These are phyloP conservation scores for Gymnocephalus cernua DNA, from an alignment of 2,113 vertebrate genomes.

Conservation along the genomic window DNA sequence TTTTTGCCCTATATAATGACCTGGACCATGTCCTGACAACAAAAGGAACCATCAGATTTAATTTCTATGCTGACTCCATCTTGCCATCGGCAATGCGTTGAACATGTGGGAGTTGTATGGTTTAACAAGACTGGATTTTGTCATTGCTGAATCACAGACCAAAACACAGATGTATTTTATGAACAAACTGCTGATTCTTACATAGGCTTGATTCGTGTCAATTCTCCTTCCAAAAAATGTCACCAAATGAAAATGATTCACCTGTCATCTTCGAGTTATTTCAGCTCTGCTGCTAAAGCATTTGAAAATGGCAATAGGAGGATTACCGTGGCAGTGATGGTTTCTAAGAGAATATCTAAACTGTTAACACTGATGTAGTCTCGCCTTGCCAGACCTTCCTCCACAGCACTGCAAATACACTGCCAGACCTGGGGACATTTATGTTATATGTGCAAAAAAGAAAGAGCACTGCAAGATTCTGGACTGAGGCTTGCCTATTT, in stretches of 20 bases:
- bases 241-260: constrained; percentile 18
- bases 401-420: neutral
- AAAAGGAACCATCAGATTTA: constrained; percentile 43
- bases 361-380: constrained; percentile 9
- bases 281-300: constrained; percentile 23
- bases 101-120: constrained; percentile 33
- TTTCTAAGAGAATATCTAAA: constrained; percentile 41
- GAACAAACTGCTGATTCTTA: constrained; percentile 18
- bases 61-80: constrained; percentile 7
- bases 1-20: constrained; percentile 72
- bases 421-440: constrained; percentile 32
- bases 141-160: constrained; percentile 36
- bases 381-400: too few relatives aligned
- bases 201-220: constrained; percentile 23
- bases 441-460: constrained; percentile 16
- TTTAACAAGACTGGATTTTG: constrained; percentile 43
- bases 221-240: constrained; percentile 15
- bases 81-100: constrained; percentile 23
- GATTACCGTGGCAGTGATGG: constrained; percentile 12
- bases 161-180: constrained; percentile 10
- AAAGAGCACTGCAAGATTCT: neutral
- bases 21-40: constrained; percentile 58
- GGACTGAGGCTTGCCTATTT: neutral
- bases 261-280: constrained; percentile 8
- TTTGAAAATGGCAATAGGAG: constrained; percentile 21